Base-by-base conservation (phyloP, 2,888 invertebrate genomes). In the Melanargia galathea region DNA sequence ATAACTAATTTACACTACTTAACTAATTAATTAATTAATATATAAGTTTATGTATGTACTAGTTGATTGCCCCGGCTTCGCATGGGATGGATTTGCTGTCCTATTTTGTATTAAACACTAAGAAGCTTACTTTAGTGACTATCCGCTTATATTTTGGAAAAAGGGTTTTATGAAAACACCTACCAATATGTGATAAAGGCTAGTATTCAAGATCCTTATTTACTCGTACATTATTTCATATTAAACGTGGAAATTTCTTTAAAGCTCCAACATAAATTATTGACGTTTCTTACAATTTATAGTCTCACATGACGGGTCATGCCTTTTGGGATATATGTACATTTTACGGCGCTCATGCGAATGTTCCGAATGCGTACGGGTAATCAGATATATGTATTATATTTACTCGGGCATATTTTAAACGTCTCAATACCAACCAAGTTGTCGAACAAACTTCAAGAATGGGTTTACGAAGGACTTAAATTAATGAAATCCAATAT, bases 311-410 rank as follows among this genome's bases (percentile, higher is more conserved):
- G 43, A 33, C 60, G 43, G n/a, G 60, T 56, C 40, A 26, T 52
- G 59, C 59, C 59, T 56, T 55, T 56, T 56, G 43, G 49, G 43
- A 56, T 63, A 60, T 59, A 38, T 20, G 59, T 40, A 55, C 55
- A 60, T 49, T 63, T 63, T 55, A 60, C 43, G 55, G 24, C 55
- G 35, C 49, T 56, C 59, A 55, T 49, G 49, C 55, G 8, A 55
- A 24, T 49, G 55, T 52, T 60, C 16, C 49, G 22, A 48, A 54
- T 55, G 49, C 63, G 60, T 61, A 51, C 49, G 45, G n/a, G 40
- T 43, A 55, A 20, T 35, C 48, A 26, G 59, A 51, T 59, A 55
- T 22, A 20, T 45, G 11, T 38, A 38, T 3, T 54, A 16, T 59
- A 63, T 58, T 57, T 51, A 51, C 24, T 56, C 30, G 56, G 22